Percentiles rank a stretch among this genome's conserved stretches.
These are phyloP conservation scores for Frankliniella intonsa DNA, from an alignment of 2,888 invertebrate genomes.

Conservation along the genomic window DNA sequence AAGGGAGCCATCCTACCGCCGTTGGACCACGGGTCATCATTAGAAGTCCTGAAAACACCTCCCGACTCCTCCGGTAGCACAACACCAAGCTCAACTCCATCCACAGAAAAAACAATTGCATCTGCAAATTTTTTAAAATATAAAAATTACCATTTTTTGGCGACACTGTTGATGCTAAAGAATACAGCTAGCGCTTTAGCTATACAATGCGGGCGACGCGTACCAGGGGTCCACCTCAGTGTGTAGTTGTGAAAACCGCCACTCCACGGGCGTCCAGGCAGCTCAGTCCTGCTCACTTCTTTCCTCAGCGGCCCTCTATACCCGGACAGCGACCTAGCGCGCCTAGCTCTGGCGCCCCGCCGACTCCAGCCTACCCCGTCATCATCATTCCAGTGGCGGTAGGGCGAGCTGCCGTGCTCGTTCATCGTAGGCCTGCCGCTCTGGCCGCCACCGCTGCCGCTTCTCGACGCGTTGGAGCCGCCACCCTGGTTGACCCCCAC, in stretches of 20 bases:
- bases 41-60: neutral
- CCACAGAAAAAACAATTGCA: neutral
- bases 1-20: slow-evolving; percentile 61
- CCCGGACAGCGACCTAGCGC: neutral
- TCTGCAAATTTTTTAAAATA: neutral
- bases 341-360: no score
- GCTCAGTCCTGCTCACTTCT: neutral
- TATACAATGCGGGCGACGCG: neutral
- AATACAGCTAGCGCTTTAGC: no score
- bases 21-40: slow-evolving; percentile 33
- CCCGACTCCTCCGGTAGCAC: neutral
- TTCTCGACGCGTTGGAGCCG: neutral
- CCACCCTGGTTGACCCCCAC: neutral
- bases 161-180: no score
- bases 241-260: slow-evolving; percentile 51
- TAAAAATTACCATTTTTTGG: no score
- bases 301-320: neutral
- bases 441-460: neutral
- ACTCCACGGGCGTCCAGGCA: slow-evolving; percentile 41
- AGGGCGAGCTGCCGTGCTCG: neutral
- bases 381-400: neutral
- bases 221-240: slow-evolving; percentile 50
- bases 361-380: neutral
- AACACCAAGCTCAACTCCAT: neutral
- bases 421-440: neutral